Base-by-base conservation (phyloP, 2,113 vertebrate species). In the Sturnus vulgaris region DNA sequence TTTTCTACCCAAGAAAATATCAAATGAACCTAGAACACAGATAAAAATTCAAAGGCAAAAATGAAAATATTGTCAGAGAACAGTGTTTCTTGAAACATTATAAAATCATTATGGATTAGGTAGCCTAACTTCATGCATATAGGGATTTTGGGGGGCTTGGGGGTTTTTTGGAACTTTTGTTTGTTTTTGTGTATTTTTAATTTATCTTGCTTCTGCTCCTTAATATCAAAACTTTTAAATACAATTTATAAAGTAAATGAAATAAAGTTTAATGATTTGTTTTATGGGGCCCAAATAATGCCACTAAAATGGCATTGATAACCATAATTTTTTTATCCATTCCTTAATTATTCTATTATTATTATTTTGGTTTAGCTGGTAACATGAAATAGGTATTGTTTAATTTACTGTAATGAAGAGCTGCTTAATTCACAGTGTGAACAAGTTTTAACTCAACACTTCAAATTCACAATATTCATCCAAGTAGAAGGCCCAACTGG, bases 41-140 rank as follows among this genome's bases (percentile, higher is more conserved):
- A 35, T 31, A 77, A 83, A 82, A 61, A 65, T 9, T 52, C 27
- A 82, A 73, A 76, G 16, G 6, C 12, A 68, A 52, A 91, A 56
- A 44, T 30, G 3, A 65, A 72, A 12, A 53, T 27, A 5, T 19
- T 53, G 8, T 30, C 15, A 86, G 31, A 57, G 21, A 77, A 14
- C 15, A n/a, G 2, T 18, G 15, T 59, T 75, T 85, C 28, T 15
- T 70, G 33, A 82, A 82, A 52, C 20, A 63, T 18, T 46, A 50
- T 23, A 53, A 66, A 79, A 71, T 25, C 42, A 33, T 64, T 75
- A 64, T 2, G 4, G 5, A 39, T 75, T 59, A 40, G 7, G 9
- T 31, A 66, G 10, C 3, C 5, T 39, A 57, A 15, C 0, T 40
- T 46, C 9, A 33, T 15, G 4, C 1, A 0, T 52, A 37, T 44